These are phyloP conservation scores for Hipposideros armiger DNA, from an alignment of 2,113 vertebrate species.

Conservation along the genomic window DNA sequence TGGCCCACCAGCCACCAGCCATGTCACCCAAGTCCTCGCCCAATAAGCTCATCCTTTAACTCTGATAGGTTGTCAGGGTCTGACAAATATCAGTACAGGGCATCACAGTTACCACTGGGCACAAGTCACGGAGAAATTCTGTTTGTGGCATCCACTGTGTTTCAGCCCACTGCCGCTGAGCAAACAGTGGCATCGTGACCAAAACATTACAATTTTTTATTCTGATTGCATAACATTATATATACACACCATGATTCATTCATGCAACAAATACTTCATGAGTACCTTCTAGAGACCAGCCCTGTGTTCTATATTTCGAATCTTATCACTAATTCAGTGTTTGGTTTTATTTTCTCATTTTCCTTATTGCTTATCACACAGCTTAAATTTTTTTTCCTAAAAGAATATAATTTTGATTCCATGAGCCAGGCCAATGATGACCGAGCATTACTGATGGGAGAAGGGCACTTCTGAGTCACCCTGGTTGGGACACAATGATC, in stretches of 20 bases:
- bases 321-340: not conserved
- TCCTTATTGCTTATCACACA: not conserved
- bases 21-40: not conserved
- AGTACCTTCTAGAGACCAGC: not conserved
- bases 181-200: not conserved
- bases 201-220: not conserved
- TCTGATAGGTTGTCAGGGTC: not conserved
- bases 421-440: not conserved
- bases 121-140: not conserved
- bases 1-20: not conserved
- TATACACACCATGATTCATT: not conserved
- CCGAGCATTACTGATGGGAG: not conserved
- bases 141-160: accelerated
- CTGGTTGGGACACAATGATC: not conserved
- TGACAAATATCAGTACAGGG: not conserved
- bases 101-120: accelerated
- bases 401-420: not conserved
- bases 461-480: not conserved
- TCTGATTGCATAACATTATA: not conserved
- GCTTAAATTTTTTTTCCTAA: no score
- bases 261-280: not conserved
- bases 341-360: not conserved
- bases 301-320: not conserved
- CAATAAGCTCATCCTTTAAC: not conserved
- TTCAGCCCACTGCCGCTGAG: not conserved